Base-by-base conservation (phyloP, 2,113 vertebrate genomes). In the Pogona vitticeps region DNA sequence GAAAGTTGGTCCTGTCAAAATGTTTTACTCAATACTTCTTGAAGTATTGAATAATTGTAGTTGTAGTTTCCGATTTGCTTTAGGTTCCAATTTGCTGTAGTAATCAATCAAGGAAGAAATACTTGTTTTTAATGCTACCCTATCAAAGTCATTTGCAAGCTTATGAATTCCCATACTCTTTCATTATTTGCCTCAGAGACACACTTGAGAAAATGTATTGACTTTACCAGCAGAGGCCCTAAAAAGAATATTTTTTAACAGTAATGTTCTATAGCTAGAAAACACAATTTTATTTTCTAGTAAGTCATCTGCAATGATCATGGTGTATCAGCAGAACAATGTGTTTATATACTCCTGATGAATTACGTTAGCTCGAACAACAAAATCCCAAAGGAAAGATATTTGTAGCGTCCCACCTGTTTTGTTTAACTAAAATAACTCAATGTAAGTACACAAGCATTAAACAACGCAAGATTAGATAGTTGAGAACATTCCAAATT, bases 271-370 rank as follows among this genome's bases (percentile, higher is more conserved):
- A 70, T 10, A 82, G 31, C 28, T n/a, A 13, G 46, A 67, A 81
- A 81, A 17, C 13, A 58, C 4, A 28, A 5, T 0, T 0, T 7
- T 86, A 67, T 0, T 0, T 12, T 87, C 52, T 65, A 73, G 31
- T n/a, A 13, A 21, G 15, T 3, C 42, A 59, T 38, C 42, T 52
- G 5, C 46, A 52, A 52, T 10, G 46, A 52, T 52, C 46, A 5
- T 52, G 46, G 46, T 52, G 46, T 10, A 52, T 52, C 46, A 52
- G 10, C 10, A 10, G 46, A 52, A 52, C 46, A 52, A 52, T 52
- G 46, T 52, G 46, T 52, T 52, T 52, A 52, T 52, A 52, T 10
- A 52, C 46, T 52, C 46, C 46, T 52, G 46, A 10, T 52, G 46
- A 52, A 52, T 52, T 52, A 52, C 10, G 46, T 6, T 52, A 52